phyloP scores from a whole-genome alignment of 2,797 vertebrate genomes.

The Smutsia gigantea region DNA sequence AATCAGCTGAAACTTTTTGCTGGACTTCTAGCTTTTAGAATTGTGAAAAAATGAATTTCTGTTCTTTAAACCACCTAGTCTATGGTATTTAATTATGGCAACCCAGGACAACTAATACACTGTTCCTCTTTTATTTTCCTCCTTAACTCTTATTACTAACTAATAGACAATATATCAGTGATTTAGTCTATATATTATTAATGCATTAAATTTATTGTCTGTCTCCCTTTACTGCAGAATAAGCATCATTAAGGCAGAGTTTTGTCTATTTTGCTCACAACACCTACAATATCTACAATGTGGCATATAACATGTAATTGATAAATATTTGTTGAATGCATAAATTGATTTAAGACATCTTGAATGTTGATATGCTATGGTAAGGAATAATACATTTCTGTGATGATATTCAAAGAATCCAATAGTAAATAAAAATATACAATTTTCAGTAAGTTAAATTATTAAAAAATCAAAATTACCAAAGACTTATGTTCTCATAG shows the following conservation, averaged over 20 bases:
- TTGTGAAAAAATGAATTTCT: not conserved
- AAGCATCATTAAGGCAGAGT: not conserved
- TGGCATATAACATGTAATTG: not conserved
- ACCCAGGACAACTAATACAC: not conserved
- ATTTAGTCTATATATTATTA: not conserved
- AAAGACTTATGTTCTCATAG: conserved; percentile 8
- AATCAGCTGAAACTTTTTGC: not conserved
- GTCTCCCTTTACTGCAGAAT: not conserved
- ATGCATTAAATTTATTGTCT: not conserved
- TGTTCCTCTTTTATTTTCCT: not conserved
- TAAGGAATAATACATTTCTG: conserved; percentile 31
- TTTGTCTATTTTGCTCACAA: not conserved
- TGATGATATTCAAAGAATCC: not conserved
- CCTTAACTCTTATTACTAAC: not conserved
- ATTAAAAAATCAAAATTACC: conserved; percentile 23
- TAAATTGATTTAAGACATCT: conserved; percentile 28
- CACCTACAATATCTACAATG: not conserved
- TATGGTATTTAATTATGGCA: not conserved
- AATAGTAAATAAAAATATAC: conserved; percentile 33
- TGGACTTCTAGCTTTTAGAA: not conserved
- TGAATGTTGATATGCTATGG: conserved; percentile 19
- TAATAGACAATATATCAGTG: not conserved
- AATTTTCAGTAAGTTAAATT: not conserved
- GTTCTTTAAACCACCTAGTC: not conserved
- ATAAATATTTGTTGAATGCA: not conserved